Evolutionary conservation across 2,797 vertebrate species (phyloP), one percentile per base, ranked within the genome.

Genomic region (Labroides dimidiatus): DNA sequence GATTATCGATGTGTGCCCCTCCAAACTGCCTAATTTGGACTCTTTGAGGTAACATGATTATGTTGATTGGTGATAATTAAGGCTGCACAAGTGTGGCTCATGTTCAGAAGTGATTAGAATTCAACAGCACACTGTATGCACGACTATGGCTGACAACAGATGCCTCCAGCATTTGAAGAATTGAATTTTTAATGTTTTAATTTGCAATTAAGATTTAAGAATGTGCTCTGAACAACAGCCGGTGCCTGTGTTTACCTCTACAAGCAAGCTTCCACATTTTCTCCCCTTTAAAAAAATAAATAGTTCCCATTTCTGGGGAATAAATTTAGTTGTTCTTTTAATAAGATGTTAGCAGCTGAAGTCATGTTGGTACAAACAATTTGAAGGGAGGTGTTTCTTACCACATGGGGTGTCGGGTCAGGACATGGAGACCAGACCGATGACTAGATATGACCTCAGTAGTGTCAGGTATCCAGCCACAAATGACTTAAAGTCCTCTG

Each of bases 31-130:
- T 16, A 15, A 73, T 30, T 43, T 24, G 14, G 23, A 39, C 47
- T 56, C 23, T 65, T 39, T 71, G 24, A 68, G 21, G 55, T 53
- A 4, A n/a, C 44, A 44, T 39, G 53, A 39, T 77, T 75, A 82
- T 61, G 72, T 20, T 75, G 70, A 70, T 42, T 45, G 52, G 39
- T 69, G 60, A 47, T 69, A 74, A 86, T 80, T 70, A 51, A 57
- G 1, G 24, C 64, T 0, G 4, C 15, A 54, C 10, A 37, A 70
- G 48, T 15, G 9, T 68, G 54, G 48, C 16, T 65, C 63, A 36
- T 21, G 72, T 78, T 74, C 60, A 50, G 50, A 41, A 66, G 16
- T 62, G n/a, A 85, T 74, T 67, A 36, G 12, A 55, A 81, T 73
- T 57, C 16, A 69, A 80, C 16, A 72, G 9, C 49, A 56, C 45